phyloP scores from a whole-genome alignment of 2,888 invertebrate species.

The Emmelina monodactyla region DNA sequence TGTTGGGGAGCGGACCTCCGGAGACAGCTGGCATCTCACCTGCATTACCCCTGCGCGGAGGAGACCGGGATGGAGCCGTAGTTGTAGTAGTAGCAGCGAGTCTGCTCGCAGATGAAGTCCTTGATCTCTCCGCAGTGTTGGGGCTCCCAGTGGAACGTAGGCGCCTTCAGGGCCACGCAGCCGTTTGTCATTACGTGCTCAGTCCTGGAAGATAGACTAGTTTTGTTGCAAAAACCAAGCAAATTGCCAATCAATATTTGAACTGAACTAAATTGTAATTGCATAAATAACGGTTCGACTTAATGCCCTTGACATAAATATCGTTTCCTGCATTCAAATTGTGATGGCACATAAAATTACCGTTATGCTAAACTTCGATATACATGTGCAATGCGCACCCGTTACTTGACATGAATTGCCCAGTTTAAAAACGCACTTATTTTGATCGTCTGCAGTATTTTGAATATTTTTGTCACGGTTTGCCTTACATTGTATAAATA shows the following conservation, averaged over 20 bases:
- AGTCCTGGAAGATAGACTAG: slow-evolving; percentile 62
- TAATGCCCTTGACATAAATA: not conserved
- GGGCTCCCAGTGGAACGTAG: slow-evolving; percentile 81
- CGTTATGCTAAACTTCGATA: not conserved
- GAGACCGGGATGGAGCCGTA: slow-evolving; percentile 90
- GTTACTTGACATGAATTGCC: not conserved
- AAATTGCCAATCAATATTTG: slow-evolving; percentile 7
- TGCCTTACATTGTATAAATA: no score
- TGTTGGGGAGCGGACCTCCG: slow-evolving; percentile 59
- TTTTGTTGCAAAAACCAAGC: slow-evolving; percentile 35
- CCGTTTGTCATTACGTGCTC: slow-evolving; percentile 70
- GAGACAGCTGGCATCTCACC: slow-evolving; percentile 74
- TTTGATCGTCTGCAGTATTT: no score
- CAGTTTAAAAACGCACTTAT: no score
- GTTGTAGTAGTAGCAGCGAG: slow-evolving; percentile 89
- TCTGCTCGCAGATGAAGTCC: slow-evolving; percentile 91
- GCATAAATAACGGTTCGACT: not conserved
- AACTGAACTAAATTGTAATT: slow-evolving; percentile 2
- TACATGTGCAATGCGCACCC: not conserved
- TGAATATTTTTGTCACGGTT: no score
- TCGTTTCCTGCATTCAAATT: not conserved
- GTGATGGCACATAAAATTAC: not conserved
- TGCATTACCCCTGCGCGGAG: slow-evolving; percentile 91
- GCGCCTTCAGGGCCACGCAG: slow-evolving; percentile 80
- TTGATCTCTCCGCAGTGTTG: slow-evolving; percentile 84